Evolutionary conservation across 2,797 vertebrate species (phyloP), one percentile per base, ranked within the genome.

Genomic region (Tangara arthus): DNA sequence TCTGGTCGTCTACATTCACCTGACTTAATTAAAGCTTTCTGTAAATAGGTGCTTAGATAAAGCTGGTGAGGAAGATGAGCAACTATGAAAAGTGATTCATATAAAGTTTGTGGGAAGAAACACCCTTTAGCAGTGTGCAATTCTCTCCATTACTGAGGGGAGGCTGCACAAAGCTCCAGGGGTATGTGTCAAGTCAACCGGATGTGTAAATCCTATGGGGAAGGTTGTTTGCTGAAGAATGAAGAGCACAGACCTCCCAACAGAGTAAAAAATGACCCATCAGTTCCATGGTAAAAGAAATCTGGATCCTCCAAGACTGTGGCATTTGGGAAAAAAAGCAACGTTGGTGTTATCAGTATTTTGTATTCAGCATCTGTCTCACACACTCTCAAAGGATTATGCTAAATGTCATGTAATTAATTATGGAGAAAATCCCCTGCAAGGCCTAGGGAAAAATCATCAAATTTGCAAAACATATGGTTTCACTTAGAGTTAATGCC

Each of bases 341-440:
- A 41, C 12, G 2, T 21, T 56, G 35, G 80, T 72, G 56, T 86
- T 93, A 96, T 95, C 93, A 82, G 84, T 44, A 49, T 55, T 95
- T 86, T 87, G 80, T 70, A 55, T 94, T 97, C 91, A 90, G 82
- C 87, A 91, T 94, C 70, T 92, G 89, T 94, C 94, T 94, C 85
- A 66, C 85, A 93, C 85, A 91, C 92, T 93, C 76, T 89, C 76
- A 66, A 60, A 90, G 92, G 92, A 93, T 96, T 95, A 94, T 61
- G 66, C n/a, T 79, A 68, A 95, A 96, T 93, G 87, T 82, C 92
- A 63, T 73, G 73, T 55, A 81, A 89, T 93, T 92, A 90, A 92
- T 96, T 92, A 90, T 2, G 9, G 41, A 94, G 64, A 75, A 93
- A 94, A 94, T 82, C 77, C 76, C 44, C 69, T 91, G 69, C 3